phyloP scores from a whole-genome alignment of 2,113 vertebrate species.

The Vicugna pacos region DNA sequence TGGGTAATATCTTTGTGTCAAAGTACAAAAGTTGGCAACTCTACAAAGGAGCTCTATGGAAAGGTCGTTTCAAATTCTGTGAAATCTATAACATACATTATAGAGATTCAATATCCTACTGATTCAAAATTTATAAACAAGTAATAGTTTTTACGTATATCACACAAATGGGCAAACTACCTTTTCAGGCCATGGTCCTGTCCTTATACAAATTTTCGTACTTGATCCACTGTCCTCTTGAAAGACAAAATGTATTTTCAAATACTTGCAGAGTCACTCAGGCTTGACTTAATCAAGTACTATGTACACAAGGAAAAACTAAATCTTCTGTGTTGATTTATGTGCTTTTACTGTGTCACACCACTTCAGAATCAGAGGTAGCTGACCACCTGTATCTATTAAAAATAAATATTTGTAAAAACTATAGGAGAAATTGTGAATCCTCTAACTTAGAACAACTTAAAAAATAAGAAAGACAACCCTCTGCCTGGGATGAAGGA shows the following conservation, averaged over 20 bases:
- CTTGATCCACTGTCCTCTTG: not conserved
- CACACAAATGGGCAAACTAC: not conserved
- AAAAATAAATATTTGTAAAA: not conserved
- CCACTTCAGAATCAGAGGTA: not conserved
- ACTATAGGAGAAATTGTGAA: not conserved
- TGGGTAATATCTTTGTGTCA: not conserved
- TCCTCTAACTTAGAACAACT: not conserved
- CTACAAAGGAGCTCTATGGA: not conserved
- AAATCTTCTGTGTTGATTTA: not conserved
- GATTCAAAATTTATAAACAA: not conserved
- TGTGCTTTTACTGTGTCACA: not conserved
- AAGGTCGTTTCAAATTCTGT: not conserved
- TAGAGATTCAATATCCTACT: not conserved
- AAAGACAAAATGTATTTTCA: not conserved
- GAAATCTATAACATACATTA: not conserved
- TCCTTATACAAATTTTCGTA: not conserved
- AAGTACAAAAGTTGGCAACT: not conserved
- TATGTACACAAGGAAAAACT: not conserved
- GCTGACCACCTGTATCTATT: not conserved
- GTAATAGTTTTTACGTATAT: not conserved
- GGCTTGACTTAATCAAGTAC: not conserved
- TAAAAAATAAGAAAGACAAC: not conserved
- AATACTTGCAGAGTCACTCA: not conserved
- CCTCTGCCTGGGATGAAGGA: not conserved
- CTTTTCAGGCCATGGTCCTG: not conserved